Conservation (phyloP, 2,888 invertebrate species). For the Spisula solida region DNA sequence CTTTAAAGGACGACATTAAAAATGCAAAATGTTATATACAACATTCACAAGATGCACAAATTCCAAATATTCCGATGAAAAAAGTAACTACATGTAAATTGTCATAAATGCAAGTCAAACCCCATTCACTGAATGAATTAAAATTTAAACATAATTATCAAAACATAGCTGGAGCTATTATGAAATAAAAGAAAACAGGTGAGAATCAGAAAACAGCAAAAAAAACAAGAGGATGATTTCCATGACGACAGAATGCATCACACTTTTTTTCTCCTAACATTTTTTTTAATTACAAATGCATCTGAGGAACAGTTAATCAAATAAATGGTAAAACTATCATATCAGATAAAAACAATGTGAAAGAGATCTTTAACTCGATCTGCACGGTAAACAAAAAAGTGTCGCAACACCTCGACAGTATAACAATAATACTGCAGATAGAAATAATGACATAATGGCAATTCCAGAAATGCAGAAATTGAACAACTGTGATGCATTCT, state of each 20-base stretch:
- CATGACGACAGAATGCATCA: conserved; percentile 42
- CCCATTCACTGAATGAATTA: not conserved
- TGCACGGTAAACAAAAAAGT: no score
- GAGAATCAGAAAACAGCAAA: conserved; percentile 28
- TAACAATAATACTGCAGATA: not conserved
- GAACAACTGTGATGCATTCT: conserved; percentile 37
- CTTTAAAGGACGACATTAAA: conserved; percentile 11
- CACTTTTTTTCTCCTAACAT: not conserved
- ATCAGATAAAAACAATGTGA: no score
- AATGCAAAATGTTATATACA: conserved; percentile 11
- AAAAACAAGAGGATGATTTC: conserved; percentile 1
- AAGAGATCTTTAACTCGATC: no score
- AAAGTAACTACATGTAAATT: not conserved
- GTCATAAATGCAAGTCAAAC: not conserved
- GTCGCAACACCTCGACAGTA: not conserved
- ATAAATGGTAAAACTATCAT: no score
- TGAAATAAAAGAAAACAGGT: not conserved
- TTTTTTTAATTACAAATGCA: not conserved
- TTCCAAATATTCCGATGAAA: not conserved
- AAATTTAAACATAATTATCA: not conserved
- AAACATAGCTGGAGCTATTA: conserved; percentile 35
- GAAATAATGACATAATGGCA: no score
- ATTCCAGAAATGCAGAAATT: no score
- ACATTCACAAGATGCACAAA: conserved; percentile 15
- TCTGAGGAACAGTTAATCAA: no score